Evolutionary conservation across 1,140 invertebrate genomes (phyloP), one percentile per base, ranked within the genome.

Genomic region (Ctenoplectra terminalis): DNA sequence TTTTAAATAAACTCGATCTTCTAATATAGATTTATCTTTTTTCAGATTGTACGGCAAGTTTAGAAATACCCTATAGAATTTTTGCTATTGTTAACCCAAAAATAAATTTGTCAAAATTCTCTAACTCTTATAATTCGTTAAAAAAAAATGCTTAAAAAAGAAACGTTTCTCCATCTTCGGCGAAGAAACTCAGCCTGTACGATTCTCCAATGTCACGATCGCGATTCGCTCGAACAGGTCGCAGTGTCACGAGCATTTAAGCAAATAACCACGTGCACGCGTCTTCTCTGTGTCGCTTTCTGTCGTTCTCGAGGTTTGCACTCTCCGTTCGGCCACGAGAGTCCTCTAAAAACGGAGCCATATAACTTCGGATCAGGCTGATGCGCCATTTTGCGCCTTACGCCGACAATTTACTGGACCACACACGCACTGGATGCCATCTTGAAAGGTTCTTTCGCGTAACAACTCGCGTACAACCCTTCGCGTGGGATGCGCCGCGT

Each of bases 371-470:
- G 86, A 87, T 87, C 82, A 87, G 61, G 76, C 85, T 87, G 86
- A 87, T 87, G 86, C 86, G 85, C 61, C 86, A 87, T 87, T 87
- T 87, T 84, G 86, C 85, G 86, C 82, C 76, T 87, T 87, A 84
- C 76, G 74, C 70, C 78, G 85, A 84, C 82, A 84, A 87, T 87
- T 87, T 87, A 87, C 85, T 82, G 86, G 86, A 87, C 86, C 86
- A 87, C 86, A 87, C 86, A 86, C 76, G 72, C 37, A 67, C 70
- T 34, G 66, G 63, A 31, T 52, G 48, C 58, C 60, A 77, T 78
- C 78, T 50, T 70, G 79, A 78, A 82, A 78, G 63, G 63, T 74
- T 64, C 69, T 74, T 80, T 79, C 43, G 73, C 50, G 20, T 52
- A 52, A 52, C 50, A 52, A 20, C 50, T 61, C 34, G 37, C 37